Evolutionary conservation across 1,140 invertebrate species (phyloP), one percentile per base, ranked within the genome.

Genomic region (Drosophila tristis): DNA sequence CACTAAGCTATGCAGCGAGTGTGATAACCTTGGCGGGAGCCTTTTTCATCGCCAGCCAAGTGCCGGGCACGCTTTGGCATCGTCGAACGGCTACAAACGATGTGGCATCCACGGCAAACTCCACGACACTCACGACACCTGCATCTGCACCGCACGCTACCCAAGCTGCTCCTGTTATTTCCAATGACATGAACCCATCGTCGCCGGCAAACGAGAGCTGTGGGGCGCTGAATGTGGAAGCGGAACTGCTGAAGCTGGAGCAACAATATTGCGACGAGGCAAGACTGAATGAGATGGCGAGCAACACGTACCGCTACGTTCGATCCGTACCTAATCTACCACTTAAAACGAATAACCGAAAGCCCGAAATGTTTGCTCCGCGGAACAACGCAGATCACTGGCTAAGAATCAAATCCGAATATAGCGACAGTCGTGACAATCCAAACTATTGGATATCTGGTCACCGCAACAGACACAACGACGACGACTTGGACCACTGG

Each of bases 21-120:
- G 87, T 97, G 13, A 91, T 96, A 35, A 95, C 96, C 3, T 91
- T 97, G 26, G 90, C 96, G 42, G 95, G 95, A 15, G 96, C 96
- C 44, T 93, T 95, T 31, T 91, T 95, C 47, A 91, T 96, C 45
- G 93, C 94, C 15, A 94, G 94, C 55, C 93, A 94, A 29, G 90
- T 95, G 42, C 93, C 94, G 4, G 93, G 93, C 48, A 93, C 92
- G 13, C 70, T 80, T 44, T 82, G 93, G 57, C 67, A 91, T 60
- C 74, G 89, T 5, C 66, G 35, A 35, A 2, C 47, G 2, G n/a
- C 29, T 15, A 25, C 39, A 3, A 75, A 29, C 39, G 42, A n/a
- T 16, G 31, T 56, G 23, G 25, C 44, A 25, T 39, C 35, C 9
- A 44, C 50, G 13, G 43, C 51, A 35, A 58, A 11, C 20, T 44